These are phyloP conservation scores for Teleopsis dalmanni DNA, from an alignment of 1,140 invertebrate genomes.

Conservation along the genomic window DNA sequence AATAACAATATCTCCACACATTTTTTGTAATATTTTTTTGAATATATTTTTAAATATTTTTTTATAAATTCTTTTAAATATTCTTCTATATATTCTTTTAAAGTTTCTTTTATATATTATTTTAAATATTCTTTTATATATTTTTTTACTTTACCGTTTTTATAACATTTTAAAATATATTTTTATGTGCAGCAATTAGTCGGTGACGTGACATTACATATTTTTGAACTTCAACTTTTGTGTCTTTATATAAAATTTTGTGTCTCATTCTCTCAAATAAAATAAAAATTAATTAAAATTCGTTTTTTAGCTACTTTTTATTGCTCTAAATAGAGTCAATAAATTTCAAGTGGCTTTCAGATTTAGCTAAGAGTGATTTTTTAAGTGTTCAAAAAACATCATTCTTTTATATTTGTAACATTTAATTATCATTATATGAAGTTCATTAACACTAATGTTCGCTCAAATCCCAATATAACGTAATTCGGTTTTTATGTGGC, in stretches of 20 bases:
- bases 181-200: background rate
- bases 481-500: no score
- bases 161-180: background rate
- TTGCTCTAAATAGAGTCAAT: no score
- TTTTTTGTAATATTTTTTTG: no score
- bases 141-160: background rate
- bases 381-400: no score
- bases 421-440: no score
- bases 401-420: no score
- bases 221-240: background rate
- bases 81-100: background rate
- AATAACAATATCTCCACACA: no score
- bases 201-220: background rate
- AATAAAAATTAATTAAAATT: background rate
- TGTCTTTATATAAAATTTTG: background rate
- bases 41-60: background rate
- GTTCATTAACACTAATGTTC: no score
- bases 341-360: no score
- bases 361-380: no score
- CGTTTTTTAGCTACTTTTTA: no score
- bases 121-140: background rate
- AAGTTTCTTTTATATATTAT: background rate
- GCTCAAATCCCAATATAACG: no score
- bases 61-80: background rate
- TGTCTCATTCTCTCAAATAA: background rate